Base-by-base conservation (phyloP, 2,888 invertebrate genomes). In the Meghimatium bilineatum region DNA sequence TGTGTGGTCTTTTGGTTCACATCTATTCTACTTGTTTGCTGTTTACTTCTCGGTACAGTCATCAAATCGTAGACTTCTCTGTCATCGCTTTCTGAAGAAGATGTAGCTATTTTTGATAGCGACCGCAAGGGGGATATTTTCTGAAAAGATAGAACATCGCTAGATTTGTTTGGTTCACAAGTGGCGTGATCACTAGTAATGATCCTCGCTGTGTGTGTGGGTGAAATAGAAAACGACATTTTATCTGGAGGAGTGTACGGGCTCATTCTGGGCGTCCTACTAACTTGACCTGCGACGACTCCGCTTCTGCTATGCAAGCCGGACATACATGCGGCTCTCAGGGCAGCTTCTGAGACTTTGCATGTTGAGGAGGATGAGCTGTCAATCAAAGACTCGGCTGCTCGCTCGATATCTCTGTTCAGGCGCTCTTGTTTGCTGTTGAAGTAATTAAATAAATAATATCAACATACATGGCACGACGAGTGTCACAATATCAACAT, bases 381-480 rank as follows among this genome's bases (percentile, higher is more conserved):
- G 38, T 81, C 81, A 63, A 81, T 81, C 29, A 81, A 36, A 38
- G 83, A 83, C 60, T 56, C 83, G 1, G 83, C 83, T n/a, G 67
- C 63, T 8, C 83, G 23, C 44, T 83, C 83, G 6, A 83, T 83
- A 71, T 77, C 77, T 38, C 71, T 44, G 83, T 83, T 83, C 83
- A 83, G 36, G 36, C 78, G 32, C n/a, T 83, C 83, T 60, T 83
- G 83, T 34, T 60, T 32, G 17, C 77, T 83, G 83, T 77, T n/a
- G 23, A 36, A 76, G 0, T 36, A 23, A 71, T n/a, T n/a, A n/a
- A 14, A 63, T 0, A 56, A 56, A 34, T 23, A 63, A 3, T 63
- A 44, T 44, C 44, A 44, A 44, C 44, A 44, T 44, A 8, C 6
- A 44, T 44, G 44, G 5, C 44, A 8, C 44, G n/a, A n/a, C n/a